These are phyloP conservation scores for Hetaerina americana DNA, from an alignment of 1,140 invertebrate species.

Conservation along the genomic window DNA sequence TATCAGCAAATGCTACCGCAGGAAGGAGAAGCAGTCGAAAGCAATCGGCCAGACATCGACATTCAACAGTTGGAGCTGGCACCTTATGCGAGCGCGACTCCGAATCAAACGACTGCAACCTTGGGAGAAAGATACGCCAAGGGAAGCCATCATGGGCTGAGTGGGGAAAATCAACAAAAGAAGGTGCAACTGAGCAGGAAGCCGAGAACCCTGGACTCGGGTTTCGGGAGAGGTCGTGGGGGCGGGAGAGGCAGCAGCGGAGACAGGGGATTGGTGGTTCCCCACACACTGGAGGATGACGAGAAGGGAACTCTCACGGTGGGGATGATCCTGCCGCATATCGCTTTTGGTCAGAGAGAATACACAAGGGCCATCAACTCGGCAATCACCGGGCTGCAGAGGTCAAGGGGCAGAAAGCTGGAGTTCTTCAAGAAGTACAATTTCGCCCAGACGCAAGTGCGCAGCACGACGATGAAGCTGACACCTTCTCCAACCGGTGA, in stretches of 20 bases:
- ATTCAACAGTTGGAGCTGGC: too few species aligned
- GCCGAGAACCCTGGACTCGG: not conserved
- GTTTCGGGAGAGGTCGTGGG: not conserved
- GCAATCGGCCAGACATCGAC: too few species aligned
- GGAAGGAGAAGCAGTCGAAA: too few species aligned
- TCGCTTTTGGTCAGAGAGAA: constrained; percentile 54
- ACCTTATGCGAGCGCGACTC: too few species aligned
- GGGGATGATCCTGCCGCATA: constrained; percentile 55
- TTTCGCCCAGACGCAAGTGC: constrained; percentile 45
- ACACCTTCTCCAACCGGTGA: constrained; percentile 66
- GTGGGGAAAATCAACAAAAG: too few species aligned
- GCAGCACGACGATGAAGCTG: constrained; percentile 49
- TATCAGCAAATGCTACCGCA: too few species aligned
- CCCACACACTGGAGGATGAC: too few species aligned
- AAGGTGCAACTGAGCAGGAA: not conserved
- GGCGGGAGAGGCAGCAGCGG: not conserved
- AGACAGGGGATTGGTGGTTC: too few species aligned
- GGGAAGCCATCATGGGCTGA: too few species aligned
- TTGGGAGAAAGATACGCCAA: too few species aligned
- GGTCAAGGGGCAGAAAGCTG: constrained; percentile 39
- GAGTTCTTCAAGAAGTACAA: constrained; percentile 47
- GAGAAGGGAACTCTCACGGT: constrained; percentile 26
- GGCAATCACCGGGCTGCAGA: constrained; percentile 43
- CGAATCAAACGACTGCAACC: too few species aligned
- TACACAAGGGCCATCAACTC: constrained; percentile 52